Evolutionary conservation across 37 sponge, comb jelly and placozoan species (phyloP), one percentile per base, ranked within the genome.

Genomic region (Mnemiopsis leidyi): DNA sequence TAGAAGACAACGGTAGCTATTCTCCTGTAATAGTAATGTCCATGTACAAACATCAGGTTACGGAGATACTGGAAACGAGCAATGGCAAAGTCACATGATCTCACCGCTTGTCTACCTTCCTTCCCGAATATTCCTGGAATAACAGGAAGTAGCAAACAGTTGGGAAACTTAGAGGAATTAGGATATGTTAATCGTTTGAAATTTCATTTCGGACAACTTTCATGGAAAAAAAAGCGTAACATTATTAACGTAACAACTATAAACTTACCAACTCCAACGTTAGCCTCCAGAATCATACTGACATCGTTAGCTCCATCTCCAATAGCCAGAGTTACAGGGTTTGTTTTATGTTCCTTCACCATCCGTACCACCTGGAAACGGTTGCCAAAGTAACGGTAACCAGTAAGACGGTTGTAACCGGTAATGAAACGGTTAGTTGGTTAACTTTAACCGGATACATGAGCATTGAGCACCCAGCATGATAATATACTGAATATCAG

Each of bases 301-400:
- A 97, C 97, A 95, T 97, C 97, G 92, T 97, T 97, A 2, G 97
- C 97, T 31, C 97, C 97, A 88, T 97, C 97, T 9, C 97, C 97
- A 38, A 97, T 92, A 68, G 96, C 97, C 68, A 97, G 95, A 0
- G 95, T 95, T 83, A 95, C 93, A 76, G 76, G 90, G 5, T 71
- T 71, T 23, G 76, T 76, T 7, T 94, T 85, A 67, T 39, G 23
- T 26, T 82, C 69, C 79, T 95, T 96, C 0, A 95, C 96, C 71
- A 95, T 24, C 13, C 93, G 61, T 30, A 97, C 97, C 23, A 96
- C 96, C 26, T 31, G 76, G 21, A 96, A 96, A n/a, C n/a, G n/a
- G n/a, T n/a, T n/a, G n/a, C n/a, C n/a, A n/a, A n/a, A n/a, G n/a
- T n/a, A n/a, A n/a, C n/a, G n/a, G n/a, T n/a, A n/a, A n/a, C n/a